Percentiles rank a stretch among this genome's conserved stretches.
Conservation (phyloP, 1,140 invertebrate species). For the Macrocentrus cingulum region DNA sequence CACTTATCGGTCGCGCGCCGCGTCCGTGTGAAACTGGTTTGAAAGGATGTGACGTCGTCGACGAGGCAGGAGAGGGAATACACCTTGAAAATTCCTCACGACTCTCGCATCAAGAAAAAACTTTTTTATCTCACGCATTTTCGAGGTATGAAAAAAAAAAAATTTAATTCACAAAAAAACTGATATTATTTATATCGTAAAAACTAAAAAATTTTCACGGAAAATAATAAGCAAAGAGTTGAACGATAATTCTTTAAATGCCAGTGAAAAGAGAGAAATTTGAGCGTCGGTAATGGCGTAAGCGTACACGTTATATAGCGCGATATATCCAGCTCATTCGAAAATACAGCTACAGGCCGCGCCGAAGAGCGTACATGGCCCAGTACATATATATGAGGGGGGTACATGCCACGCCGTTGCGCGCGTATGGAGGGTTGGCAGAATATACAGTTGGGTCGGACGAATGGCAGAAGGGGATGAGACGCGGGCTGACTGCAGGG, state of each 20-base stretch:
- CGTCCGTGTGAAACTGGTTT: constrained; percentile 55
- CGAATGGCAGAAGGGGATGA: constrained; percentile 10
- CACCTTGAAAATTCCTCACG: constrained; percentile 46
- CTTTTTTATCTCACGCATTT: constrained; percentile 7
- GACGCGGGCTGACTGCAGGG: constrained; percentile 13
- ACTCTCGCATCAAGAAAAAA: too few relatives aligned
- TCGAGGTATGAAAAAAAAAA: background rate
- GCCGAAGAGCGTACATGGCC: constrained; percentile 21
- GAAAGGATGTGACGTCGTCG: constrained; percentile 49
- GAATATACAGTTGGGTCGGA: constrained; percentile 11
- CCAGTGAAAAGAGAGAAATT: constrained; percentile 39
- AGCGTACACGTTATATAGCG: constrained; percentile 41
- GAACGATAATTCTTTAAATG: constrained; percentile 16
- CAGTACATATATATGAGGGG: constrained; percentile 29
- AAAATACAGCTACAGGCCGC: constrained; percentile 37
- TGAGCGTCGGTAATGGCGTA: constrained; percentile 46
- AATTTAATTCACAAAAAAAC: background rate
- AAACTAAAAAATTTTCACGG: too few relatives aligned
- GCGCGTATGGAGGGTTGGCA: constrained; percentile 37
- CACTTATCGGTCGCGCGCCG: constrained; percentile 35
- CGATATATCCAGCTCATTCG: constrained; percentile 46
- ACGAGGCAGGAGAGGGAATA: constrained; percentile 31
- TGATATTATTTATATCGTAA: constrained; percentile 6
- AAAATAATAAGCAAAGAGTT: background rate
- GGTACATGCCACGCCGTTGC: constrained; percentile 39